phyloP scores from a whole-genome alignment of 2,888 invertebrate genomes.

The Drosophila tripunctata region DNA sequence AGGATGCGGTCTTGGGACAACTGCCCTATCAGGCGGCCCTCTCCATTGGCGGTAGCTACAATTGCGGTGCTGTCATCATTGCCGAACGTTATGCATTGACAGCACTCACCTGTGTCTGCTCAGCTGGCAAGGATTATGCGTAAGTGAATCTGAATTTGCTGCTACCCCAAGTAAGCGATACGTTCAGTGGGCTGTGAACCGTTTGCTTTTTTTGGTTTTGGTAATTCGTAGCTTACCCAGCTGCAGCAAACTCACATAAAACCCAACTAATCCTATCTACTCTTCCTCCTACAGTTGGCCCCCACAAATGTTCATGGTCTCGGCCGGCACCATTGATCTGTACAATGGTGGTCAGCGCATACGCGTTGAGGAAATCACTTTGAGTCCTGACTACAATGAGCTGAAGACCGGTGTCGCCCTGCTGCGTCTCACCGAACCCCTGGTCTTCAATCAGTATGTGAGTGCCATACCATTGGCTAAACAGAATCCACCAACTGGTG shows the following conservation, averaged over 20 bases:
- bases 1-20: constrained; percentile 78
- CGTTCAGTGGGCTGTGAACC: too few species aligned
- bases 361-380: constrained; percentile 53
- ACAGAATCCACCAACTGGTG: constrained; percentile 45
- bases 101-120: constrained; percentile 79
- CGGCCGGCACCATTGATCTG: constrained; percentile 78
- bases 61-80: constrained; percentile 81
- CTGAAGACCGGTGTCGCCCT: constrained; percentile 76
- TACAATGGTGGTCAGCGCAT: constrained; percentile 74
- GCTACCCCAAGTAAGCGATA: too few species aligned
- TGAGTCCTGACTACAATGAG: constrained; percentile 63
- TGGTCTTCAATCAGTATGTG: constrained; percentile 57
- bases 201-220: too few species aligned
- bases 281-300: constrained; percentile 71
- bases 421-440: constrained; percentile 56
- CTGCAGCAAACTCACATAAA: too few species aligned
- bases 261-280: too few species aligned
- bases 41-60: constrained; percentile 59
- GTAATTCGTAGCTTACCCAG: too few species aligned
- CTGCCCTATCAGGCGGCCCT: constrained; percentile 83
- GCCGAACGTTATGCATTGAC: constrained; percentile 79
- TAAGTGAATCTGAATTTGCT: constrained; percentile 46
- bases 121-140: constrained; percentile 63
- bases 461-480: constrained; percentile 58
- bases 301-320: constrained; percentile 71